Percentiles rank a stretch among this genome's conserved stretches.
These are phyloP conservation scores for Pteronotus mesoamericanus DNA, from an alignment of 2,797 vertebrate genomes.

Conservation along the genomic window DNA sequence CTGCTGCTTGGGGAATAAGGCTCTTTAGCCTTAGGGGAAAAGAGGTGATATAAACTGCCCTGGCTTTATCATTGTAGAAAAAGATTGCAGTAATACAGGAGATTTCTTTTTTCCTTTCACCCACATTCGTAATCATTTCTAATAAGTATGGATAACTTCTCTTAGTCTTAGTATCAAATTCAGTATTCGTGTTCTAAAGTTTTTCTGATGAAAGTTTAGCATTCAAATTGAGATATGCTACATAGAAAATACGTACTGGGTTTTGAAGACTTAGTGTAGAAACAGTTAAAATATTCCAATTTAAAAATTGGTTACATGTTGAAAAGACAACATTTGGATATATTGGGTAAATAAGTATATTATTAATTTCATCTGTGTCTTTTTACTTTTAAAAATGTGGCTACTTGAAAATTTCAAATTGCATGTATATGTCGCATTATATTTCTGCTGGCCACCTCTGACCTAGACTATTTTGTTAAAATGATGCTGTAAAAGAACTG, in stretches of 20 bases:
- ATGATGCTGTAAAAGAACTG: constrained; percentile 13
- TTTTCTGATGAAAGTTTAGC: constrained; percentile 30
- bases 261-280: constrained; percentile 20
- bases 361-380: not conserved
- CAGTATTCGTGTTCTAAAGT: not conserved
- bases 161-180: not conserved
- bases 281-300: not conserved
- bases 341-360: not conserved
- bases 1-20: not conserved
- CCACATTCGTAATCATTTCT: not conserved
- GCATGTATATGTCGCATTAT: not conserved
- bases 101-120: not conserved
- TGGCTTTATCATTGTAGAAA: not conserved
- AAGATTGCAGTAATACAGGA: not conserved
- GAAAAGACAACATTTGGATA: not conserved
- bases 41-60: not conserved
- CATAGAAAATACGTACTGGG: not conserved
- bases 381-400: not conserved
- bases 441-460: not conserved
- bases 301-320: constrained; percentile 2
- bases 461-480: constrained; percentile 7
- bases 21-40: not conserved
- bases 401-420: constrained; percentile 23
- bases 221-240: not conserved
- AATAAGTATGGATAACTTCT: not conserved